Evolutionary conservation across 2,888 invertebrate genomes (phyloP).

Genomic region (Autographa gamma): DNA sequence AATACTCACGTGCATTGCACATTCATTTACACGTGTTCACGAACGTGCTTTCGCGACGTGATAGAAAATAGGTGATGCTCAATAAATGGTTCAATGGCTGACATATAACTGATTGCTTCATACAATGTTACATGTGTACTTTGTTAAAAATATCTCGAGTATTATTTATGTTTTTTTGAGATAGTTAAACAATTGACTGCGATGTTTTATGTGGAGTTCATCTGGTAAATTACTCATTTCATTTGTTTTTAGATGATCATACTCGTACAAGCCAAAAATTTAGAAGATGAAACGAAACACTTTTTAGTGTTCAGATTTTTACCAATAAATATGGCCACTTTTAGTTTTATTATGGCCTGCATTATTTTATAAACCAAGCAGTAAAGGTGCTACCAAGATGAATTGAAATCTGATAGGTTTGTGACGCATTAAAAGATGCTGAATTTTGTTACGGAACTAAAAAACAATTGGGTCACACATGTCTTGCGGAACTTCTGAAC

Average conservation of each 20-base stretch:
- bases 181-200: not conserved
- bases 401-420: no score
- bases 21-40: conserved; percentile 15
- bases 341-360: no score
- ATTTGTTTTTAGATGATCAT: not conserved
- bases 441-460: no score
- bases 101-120: not conserved
- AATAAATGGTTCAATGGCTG: not conserved
- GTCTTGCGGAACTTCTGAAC: not conserved
- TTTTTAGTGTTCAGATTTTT: no score
- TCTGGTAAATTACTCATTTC: not conserved
- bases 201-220: not conserved
- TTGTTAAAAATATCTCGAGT: not conserved
- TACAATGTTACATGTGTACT: not conserved
- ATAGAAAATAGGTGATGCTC: conserved; percentile 29
- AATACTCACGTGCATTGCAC: conserved; percentile 16
- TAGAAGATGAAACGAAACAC: no score
- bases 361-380: no score
- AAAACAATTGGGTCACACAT: not conserved
- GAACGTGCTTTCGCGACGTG: conserved; percentile 32
- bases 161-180: not conserved
- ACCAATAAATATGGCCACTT: no score
- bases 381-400: no score
- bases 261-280: not conserved
- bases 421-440: no score